phyloP scores from a whole-genome alignment of 2,888 invertebrate genomes.

The Neoitamus cyanurus region DNA sequence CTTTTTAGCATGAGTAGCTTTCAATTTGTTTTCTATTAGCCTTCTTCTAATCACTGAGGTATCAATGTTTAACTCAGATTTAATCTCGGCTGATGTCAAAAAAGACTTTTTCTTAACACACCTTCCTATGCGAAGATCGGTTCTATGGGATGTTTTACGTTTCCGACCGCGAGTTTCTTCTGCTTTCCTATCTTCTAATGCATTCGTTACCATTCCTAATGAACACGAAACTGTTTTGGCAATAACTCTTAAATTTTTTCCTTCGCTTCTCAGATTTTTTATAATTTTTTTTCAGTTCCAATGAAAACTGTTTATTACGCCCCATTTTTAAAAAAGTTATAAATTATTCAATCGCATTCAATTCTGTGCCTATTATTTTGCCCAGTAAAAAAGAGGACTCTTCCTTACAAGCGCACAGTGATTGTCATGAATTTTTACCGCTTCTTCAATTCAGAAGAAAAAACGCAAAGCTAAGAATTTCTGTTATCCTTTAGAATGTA shows the following conservation, averaged over 20 bases:
- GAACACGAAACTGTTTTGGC: background rate
- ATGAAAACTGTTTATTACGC: background rate
- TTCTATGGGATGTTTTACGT: background rate
- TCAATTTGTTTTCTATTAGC: background rate
- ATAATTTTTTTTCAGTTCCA: background rate
- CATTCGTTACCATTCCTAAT: background rate
- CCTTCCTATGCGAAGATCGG: background rate
- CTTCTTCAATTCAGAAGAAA: background rate
- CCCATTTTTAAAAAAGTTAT: background rate
- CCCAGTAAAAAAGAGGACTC: background rate
- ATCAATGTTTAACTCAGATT: background rate
- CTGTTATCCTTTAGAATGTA: background rate
- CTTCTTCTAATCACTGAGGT: background rate
- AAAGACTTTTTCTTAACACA: background rate
- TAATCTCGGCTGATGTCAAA: background rate
- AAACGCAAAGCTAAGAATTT: background rate
- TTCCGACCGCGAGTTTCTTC: background rate
- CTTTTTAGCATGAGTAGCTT: background rate
- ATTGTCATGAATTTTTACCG: background rate
- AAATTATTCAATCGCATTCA: background rate
- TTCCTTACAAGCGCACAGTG: background rate
- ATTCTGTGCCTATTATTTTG: background rate
- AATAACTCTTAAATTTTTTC: background rate
- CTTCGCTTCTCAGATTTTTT: background rate
- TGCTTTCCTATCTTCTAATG: background rate